phyloP scores from a whole-genome alignment of 2,113 vertebrate species.

The Indri indri region DNA sequence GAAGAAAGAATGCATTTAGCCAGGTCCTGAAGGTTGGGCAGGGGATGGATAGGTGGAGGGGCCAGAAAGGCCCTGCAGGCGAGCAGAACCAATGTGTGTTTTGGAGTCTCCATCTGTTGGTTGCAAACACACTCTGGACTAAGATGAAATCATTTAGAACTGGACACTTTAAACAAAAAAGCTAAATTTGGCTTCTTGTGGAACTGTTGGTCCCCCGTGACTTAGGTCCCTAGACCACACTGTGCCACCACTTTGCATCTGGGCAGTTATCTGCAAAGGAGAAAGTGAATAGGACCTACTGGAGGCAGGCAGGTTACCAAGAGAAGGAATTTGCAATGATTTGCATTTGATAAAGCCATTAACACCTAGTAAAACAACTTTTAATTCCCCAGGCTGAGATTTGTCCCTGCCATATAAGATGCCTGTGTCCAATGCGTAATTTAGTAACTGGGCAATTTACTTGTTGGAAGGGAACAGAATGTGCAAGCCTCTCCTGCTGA shows the following conservation, averaged over 20 bases:
- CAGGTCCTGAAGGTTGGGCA: not conserved
- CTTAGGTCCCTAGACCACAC: not conserved
- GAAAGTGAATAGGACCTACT: not conserved
- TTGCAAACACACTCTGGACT: not conserved
- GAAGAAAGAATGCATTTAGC: too few species aligned
- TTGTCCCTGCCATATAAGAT: not conserved
- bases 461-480: not conserved
- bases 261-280: not conserved
- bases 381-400: not conserved
- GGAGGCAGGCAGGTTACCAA: not conserved
- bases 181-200: not conserved
- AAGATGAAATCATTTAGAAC: not conserved
- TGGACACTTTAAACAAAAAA: not conserved
- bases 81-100: not conserved
- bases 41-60: not conserved
- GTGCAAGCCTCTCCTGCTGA: not conserved
- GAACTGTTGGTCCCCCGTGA: fast-evolving
- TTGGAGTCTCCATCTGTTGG: not conserved
- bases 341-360: not conserved
- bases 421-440: not conserved
- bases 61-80: not conserved
- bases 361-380: not conserved
- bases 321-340: not conserved
- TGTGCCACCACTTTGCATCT: not conserved
- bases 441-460: not conserved